Evolutionary conservation across 2,113 vertebrate species (phyloP).

Genomic region (Chroicocephalus ridibundus): DNA sequence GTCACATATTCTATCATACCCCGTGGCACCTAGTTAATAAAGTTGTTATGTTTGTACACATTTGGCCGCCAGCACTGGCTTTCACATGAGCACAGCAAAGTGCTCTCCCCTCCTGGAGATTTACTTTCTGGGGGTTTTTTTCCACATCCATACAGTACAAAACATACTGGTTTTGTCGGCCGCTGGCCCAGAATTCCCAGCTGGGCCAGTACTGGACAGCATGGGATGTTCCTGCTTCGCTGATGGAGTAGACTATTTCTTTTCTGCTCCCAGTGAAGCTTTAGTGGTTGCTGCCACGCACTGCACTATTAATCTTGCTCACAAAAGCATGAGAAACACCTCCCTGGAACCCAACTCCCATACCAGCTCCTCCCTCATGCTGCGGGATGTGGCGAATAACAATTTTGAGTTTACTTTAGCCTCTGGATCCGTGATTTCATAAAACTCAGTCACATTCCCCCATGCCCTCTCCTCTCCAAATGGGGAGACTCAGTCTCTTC

Average conservation of each 20-base stretch:
- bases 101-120: not conserved
- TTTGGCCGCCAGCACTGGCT: not conserved
- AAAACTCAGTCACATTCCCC: rapidly evolving
- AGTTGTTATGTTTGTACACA: not conserved
- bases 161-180: not conserved
- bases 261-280: not conserved
- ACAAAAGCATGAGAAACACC: not conserved
- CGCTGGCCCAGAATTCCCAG: not conserved
- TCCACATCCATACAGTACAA: not conserved
- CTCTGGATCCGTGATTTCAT: not conserved
- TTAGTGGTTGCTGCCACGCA: not conserved
- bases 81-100: not conserved
- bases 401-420: not conserved
- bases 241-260: not conserved
- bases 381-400: rapidly evolving
- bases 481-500: not conserved
- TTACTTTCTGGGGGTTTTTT: not conserved
- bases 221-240: not conserved
- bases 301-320: not conserved
- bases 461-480: not conserved
- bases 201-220: not conserved
- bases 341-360: not conserved
- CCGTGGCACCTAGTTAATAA: not conserved
- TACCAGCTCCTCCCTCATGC: not conserved
- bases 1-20: not conserved